These are phyloP conservation scores for Lycaon pictus DNA, from an alignment of 2,113 vertebrate species.

Conservation along the genomic window DNA sequence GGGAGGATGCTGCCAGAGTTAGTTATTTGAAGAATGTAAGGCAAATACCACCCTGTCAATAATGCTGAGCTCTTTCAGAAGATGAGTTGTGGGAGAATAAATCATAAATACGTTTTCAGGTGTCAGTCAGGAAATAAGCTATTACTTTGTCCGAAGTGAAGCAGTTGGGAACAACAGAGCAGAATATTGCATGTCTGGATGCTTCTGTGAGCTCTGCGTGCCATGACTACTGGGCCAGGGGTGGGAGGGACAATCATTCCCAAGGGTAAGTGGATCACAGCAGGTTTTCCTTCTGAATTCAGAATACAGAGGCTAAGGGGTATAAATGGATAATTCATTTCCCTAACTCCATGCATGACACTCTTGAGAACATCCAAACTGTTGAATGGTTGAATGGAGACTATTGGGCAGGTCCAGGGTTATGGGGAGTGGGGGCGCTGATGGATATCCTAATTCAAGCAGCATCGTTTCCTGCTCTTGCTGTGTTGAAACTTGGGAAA, in stretches of 20 bases:
- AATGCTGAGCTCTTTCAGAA: not conserved
- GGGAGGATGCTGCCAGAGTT: not conserved
- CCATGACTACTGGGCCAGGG: not conserved
- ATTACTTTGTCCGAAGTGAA: not conserved
- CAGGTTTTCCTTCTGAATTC: not conserved
- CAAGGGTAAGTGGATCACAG: not conserved
- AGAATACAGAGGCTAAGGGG: not conserved
- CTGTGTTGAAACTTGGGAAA: not conserved
- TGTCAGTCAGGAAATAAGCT: constrained; percentile 48
- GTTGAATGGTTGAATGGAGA: not conserved
- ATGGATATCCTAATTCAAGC: not conserved
- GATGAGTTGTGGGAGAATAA: not conserved
- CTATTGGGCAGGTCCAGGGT: accelerated
- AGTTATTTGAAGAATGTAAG: constrained; percentile 13
- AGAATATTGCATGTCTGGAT: not conserved
- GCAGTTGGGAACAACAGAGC: not conserved
- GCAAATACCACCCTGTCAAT: not conserved
- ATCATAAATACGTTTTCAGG: constrained; percentile 24
- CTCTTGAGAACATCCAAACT: not conserved
- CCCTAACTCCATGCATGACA: not conserved
- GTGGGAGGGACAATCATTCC: not conserved
- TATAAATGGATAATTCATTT: not conserved
- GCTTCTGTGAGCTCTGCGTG: not conserved
- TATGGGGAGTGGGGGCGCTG: accelerated
- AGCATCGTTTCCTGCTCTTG: not conserved